A percentile compares a stretch with the other conserved stretches of the same genome.
Evolutionary conservation across 2,113 vertebrate species (phyloP).

Genomic region (Odobenus rosmarus): DNA sequence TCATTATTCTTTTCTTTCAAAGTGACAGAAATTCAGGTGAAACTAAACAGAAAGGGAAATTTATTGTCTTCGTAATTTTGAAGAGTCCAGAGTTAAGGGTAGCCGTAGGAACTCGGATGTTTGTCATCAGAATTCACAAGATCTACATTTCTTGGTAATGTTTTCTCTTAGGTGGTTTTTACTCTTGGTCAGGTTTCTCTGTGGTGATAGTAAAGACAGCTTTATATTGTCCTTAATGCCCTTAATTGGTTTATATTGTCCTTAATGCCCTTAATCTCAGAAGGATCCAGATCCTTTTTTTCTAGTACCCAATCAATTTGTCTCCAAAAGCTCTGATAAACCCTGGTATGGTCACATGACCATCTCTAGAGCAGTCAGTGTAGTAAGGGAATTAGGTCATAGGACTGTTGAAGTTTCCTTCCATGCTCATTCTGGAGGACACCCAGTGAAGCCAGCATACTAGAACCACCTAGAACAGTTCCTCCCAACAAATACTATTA

Average conservation of each 20-base stretch:
- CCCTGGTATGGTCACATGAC: neutral
- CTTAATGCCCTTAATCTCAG: neutral
- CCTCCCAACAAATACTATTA: neutral
- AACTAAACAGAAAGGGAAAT: neutral
- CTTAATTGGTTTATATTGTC: neutral
- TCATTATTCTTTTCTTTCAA: constrained; percentile 16
- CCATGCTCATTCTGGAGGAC: neutral
- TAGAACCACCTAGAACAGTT: neutral
- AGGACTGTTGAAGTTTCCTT: neutral
- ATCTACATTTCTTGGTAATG: neutral
- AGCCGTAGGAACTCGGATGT: neutral
- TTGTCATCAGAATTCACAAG: neutral
- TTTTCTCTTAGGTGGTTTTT: neutral
- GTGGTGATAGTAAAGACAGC: neutral
- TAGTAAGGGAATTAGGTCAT: neutral
- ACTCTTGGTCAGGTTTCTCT: neutral
- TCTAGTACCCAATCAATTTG: neutral
- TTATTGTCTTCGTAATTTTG: neutral
- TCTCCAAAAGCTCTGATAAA: neutral
- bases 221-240: too few relatives aligned
- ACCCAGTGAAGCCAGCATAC: neutral
- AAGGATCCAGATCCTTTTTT: neutral
- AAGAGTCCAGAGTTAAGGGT: neutral
- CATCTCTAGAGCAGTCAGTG: neutral
- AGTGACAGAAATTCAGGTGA: neutral